phyloP scores from a whole-genome alignment of 2,888 invertebrate genomes.

The Blastobasis lacticolella region DNA sequence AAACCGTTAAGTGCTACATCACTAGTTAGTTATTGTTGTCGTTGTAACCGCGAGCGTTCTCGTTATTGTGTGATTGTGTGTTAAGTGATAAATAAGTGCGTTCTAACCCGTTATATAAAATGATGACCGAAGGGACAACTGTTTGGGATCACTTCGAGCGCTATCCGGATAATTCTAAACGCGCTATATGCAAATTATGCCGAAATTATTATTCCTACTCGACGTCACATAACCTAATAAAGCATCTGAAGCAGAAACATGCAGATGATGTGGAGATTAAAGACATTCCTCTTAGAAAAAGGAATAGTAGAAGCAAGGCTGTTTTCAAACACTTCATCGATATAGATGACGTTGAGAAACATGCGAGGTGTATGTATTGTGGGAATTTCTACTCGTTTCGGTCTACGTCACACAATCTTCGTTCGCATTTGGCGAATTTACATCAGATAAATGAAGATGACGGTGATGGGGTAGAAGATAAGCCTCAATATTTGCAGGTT shows the following conservation, averaged over 20 bases:
- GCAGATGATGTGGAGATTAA: background rate
- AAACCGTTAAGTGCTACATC: background rate
- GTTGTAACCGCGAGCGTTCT: background rate
- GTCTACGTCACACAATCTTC: no score
- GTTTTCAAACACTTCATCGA: constrained; percentile 14
- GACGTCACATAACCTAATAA: constrained; percentile 8
- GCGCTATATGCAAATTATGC: background rate
- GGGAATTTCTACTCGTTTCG: constrained; percentile 11
- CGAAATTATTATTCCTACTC: background rate
- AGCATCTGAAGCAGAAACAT: constrained; percentile 13
- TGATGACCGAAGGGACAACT: background rate
- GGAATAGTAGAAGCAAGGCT: background rate
- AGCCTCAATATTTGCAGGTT: no score
- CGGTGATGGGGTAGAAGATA: no score
- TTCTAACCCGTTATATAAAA: background rate
- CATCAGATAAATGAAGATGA: no score
- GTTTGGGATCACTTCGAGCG: constrained; percentile 2
- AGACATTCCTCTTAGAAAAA: background rate
- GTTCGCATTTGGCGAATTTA: no score
- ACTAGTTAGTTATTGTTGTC: background rate
- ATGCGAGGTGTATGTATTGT: constrained; percentile 17
- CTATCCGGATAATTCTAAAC: background rate
- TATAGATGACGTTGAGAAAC: background rate
- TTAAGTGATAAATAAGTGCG: background rate
- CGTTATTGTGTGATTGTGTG: background rate